Conservation (phyloP, 1,140 invertebrate genomes). For the Papilio xuthus region DNA sequence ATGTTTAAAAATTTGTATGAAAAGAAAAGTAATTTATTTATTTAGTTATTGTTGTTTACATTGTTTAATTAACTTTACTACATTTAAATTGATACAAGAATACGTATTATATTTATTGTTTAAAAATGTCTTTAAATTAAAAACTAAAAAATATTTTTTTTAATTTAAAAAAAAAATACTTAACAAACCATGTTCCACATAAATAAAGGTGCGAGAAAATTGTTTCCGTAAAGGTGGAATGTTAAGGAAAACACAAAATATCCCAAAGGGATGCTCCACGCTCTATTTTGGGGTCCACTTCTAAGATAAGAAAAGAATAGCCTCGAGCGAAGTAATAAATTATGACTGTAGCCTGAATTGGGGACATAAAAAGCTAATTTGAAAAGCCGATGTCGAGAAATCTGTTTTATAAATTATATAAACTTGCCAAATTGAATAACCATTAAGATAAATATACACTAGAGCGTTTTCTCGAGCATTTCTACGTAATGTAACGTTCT, state of each 20-base stretch:
- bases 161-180: too few relatives aligned
- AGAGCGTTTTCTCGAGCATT: too few relatives aligned
- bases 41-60: too few relatives aligned
- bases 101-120: too few relatives aligned
- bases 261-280: not conserved
- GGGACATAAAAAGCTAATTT: conserved; percentile 13
- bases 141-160: too few relatives aligned
- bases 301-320: conserved; percentile 23
- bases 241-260: conserved; percentile 18
- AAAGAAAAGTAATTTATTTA: too few relatives aligned
- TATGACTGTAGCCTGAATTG: not conserved
- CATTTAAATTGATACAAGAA: too few relatives aligned
- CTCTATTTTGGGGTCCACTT: not conserved
- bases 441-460: too few relatives aligned
- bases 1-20: too few relatives aligned
- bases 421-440: not conserved
- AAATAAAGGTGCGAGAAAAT: not conserved
- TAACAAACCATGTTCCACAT: not conserved
- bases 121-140: too few relatives aligned
- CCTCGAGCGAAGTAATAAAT: conserved; percentile 26
- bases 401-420: not conserved
- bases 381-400: conserved; percentile 5
- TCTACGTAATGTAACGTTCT: too few relatives aligned
- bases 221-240: not conserved
- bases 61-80: too few relatives aligned